Conservation (phyloP, 2,113 vertebrate species). For the Mormyrus lacerda region DNA sequence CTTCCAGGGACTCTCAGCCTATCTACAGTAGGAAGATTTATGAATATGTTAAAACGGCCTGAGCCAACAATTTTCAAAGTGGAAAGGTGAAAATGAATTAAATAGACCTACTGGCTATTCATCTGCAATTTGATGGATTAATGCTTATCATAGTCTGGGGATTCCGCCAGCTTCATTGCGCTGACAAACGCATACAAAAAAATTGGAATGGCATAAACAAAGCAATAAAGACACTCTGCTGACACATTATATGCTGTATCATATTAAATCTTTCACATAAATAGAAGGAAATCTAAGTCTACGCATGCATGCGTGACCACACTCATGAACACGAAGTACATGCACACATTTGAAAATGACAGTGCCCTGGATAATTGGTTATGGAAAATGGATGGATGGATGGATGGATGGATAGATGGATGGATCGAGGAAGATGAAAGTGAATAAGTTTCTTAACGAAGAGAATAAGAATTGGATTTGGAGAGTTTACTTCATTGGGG, state of each 20-base stretch:
- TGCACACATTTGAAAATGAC: not conserved
- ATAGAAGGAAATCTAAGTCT: not conserved
- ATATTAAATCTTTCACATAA: not conserved
- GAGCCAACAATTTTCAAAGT: conserved; percentile 71
- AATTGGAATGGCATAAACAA: not conserved
- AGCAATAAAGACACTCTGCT: conserved; percentile 44
- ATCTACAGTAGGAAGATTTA: conserved; percentile 68
- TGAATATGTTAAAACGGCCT: conserved; percentile 71
- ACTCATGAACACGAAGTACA: not conserved
- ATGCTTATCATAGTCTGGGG: conserved; percentile 54
- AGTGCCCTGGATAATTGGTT: not conserved
- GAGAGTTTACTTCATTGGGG: not conserved
- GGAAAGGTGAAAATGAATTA: conserved; percentile 70
- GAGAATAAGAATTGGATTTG: not conserved
- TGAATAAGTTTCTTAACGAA: not conserved
- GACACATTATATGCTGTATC: conserved; percentile 38
- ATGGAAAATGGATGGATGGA: not conserved
- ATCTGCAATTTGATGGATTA: conserved; percentile 65
- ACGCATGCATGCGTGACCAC: not conserved
- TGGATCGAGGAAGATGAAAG: not conserved
- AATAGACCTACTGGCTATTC: conserved; percentile 61
- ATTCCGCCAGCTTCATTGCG: conserved; percentile 43
- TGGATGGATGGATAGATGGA: not conserved
- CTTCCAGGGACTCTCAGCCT: conserved; percentile 53
- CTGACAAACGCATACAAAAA: conserved; percentile 35